Evolutionary conservation across 2,113 vertebrate species (phyloP), one percentile per base, ranked within the genome.

Genomic region (Heliornis fulica): DNA sequence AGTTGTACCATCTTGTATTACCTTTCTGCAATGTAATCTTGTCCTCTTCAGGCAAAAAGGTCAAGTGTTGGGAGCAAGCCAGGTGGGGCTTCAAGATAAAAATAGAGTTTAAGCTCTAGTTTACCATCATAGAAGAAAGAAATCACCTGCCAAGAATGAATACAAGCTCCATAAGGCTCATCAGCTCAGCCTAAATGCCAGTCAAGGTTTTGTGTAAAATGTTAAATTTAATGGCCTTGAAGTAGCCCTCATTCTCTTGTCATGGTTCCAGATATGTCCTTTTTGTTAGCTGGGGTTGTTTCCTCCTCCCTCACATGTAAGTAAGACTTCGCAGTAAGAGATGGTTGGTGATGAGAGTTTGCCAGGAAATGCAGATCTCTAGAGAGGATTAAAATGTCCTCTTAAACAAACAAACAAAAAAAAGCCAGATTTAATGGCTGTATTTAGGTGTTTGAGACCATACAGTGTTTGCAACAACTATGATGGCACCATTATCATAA

Each of bases 401-500:
- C 68, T 65, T 96, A 91, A 96, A 96, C 95, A 21, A 91, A 96
- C 96, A 96, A 46, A 46, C 19, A 46, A 46, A 46, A 46, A 46
- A 97, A 89, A 53, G 48, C 90, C 92, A 91, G 68, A 74, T 94
- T 87, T 97, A 96, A 94, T 5, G 15, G 84, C 91, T 72, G 77
- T 85, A 41, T 96, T 96, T 96, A 97, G 97, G 96, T 97, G 95
- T 93, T 96, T 88, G 66, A 95, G 94, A 93, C 95, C 89, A 60
- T 94, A 72, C 87, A 72, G 93, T 92, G 91, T 96, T 97, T 96
- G 89, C 82, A 92, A 89, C 94, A 95, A 96, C 89, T 40, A 38
- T 97, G 97, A 97, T 95, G 82, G 76, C 97, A 98, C 95, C 97
- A 93, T 97, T 98, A 97, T 97, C 96, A 98, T 98, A 98, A 98